phyloP scores from a whole-genome alignment of 1,140 invertebrate genomes.

The Leptopilina clavipes region DNA sequence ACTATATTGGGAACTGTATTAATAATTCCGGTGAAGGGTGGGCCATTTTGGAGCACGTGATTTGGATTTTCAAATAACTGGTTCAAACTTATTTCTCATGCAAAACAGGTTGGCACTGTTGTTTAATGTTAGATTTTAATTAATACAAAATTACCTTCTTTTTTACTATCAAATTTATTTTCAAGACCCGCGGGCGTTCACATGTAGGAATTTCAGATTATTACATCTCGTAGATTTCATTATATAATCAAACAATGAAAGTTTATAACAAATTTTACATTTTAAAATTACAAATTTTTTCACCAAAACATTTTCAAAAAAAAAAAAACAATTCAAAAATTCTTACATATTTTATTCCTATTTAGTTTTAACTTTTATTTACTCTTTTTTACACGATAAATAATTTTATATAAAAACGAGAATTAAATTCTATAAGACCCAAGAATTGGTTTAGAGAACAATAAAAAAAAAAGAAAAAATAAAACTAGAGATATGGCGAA shows the following conservation, averaged over 20 bases:
- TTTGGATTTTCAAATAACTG: constrained; percentile 21
- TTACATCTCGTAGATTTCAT: too few species aligned
- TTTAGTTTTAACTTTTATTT: too few species aligned
- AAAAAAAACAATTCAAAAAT: too few species aligned
- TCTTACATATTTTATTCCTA: too few species aligned
- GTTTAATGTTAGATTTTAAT: neutral
- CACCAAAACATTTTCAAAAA: too few species aligned
- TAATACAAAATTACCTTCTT: neutral
- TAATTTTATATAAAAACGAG: too few species aligned
- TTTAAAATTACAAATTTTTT: neutral
- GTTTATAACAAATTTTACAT: too few species aligned
- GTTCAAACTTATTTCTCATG: constrained; percentile 6
- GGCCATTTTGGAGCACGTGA: constrained; percentile 8
- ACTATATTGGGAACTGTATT: neutral
- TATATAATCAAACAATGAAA: too few species aligned
- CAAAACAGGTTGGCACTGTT: neutral
- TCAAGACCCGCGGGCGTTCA: neutral
- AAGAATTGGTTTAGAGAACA: neutral
- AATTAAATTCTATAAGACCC: neutral
- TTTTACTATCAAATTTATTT: neutral
- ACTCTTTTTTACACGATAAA: neutral
- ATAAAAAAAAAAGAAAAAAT: neutral
- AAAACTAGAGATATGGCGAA: neutral
- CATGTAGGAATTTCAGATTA: too few species aligned
- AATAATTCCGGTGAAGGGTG: constrained; percentile 20